These are phyloP conservation scores for Alca torda DNA, from an alignment of 2,797 vertebrate species.

Conservation along the genomic window DNA sequence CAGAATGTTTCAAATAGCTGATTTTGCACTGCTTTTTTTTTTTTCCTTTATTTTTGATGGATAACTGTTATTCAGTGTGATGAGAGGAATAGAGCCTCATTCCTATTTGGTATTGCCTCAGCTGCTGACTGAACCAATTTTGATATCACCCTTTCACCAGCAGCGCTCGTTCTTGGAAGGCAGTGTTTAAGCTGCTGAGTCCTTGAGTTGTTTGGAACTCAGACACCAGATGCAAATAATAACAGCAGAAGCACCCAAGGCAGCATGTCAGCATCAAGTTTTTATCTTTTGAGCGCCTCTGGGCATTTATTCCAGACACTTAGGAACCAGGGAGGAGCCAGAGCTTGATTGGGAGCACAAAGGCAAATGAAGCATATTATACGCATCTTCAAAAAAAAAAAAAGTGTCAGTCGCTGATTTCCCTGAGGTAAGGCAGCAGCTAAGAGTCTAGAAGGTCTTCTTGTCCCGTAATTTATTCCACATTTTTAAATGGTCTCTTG, in stretches of 20 bases:
- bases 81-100: not conserved
- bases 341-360: not conserved
- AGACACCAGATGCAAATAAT: not conserved
- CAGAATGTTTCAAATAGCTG: not conserved
- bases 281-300: constrained; percentile 13
- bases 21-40: not conserved
- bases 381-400: not conserved
- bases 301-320: not conserved
- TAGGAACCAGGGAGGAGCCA: not conserved
- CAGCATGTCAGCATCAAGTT: not conserved
- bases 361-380: not conserved
- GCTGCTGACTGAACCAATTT: not conserved
- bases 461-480: not conserved
- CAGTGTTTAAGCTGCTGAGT: not conserved
- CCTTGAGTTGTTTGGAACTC: not conserved
- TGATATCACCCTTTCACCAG: not conserved
- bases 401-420: not conserved
- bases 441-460: not conserved
- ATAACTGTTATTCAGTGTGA: not conserved
- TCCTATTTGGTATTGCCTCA: not conserved
- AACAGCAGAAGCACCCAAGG: not conserved
- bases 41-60: not conserved
- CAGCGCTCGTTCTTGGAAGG: not conserved
- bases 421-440: not conserved
- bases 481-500: not conserved